Percentiles rank a stretch among this genome's conserved stretches.
These are phyloP conservation scores for Falco rusticolus DNA, from an alignment of 2,797 vertebrate genomes.

Conservation along the genomic window DNA sequence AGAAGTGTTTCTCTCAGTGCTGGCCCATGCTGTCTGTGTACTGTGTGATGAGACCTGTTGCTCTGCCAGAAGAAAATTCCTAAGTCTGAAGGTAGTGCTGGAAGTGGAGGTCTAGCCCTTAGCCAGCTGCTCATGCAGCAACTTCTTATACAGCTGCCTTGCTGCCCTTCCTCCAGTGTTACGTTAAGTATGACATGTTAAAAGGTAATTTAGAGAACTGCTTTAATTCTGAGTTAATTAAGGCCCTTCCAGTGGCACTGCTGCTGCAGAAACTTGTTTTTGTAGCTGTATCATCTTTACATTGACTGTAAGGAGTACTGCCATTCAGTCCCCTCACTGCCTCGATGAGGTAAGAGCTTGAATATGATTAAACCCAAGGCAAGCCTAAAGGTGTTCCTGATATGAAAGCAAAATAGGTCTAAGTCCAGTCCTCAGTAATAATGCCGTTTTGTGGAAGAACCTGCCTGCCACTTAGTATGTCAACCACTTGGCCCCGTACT, in stretches of 20 bases:
- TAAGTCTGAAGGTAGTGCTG: slow-evolving; percentile 36
- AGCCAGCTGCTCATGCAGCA: slow-evolving; percentile 24
- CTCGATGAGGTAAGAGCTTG: not conserved
- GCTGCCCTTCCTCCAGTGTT: not conserved
- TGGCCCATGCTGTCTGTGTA: not conserved
- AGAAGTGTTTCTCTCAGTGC: not conserved
- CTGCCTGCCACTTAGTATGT: not conserved
- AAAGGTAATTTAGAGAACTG: not conserved
- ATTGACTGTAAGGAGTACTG: not conserved
- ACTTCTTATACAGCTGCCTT: not conserved
- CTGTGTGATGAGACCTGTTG: not conserved
- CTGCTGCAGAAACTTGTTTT: not conserved
- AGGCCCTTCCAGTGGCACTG: not conserved
- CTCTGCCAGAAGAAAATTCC: slow-evolving; percentile 59
- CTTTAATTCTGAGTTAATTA: not conserved
- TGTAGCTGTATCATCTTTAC: not conserved
- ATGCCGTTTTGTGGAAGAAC: not conserved
- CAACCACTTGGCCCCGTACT: rapidly evolving
- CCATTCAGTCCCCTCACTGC: not conserved
- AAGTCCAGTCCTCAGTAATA: not conserved
- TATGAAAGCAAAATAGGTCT: not conserved
- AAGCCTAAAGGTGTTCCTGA: not conserved
- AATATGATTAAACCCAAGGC: not conserved
- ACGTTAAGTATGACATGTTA: not conserved
- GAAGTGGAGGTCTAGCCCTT: slow-evolving; percentile 7